Evolutionary conservation across 2,888 invertebrate genomes (phyloP).

Genomic region (Orthosia gracilis): DNA sequence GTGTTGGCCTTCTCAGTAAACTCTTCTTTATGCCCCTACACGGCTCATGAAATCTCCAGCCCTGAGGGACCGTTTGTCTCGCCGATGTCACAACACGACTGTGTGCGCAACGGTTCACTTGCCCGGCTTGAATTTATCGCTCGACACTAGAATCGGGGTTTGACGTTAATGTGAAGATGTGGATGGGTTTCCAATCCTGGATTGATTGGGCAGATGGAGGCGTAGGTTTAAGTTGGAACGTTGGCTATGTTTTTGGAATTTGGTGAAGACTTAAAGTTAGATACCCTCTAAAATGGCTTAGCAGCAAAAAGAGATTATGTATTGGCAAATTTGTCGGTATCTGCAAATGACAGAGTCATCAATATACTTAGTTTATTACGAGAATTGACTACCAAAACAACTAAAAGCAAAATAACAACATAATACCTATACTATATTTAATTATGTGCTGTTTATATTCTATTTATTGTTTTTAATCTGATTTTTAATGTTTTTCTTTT

Average conservation of each 20-base stretch:
- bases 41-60: constrained; percentile 72
- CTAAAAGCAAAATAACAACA: background rate
- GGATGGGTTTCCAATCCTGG: constrained; percentile 11
- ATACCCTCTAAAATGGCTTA: too few relatives aligned
- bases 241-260: background rate
- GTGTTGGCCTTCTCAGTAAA: constrained; percentile 30
- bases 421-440: too few relatives aligned
- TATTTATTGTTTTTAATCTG: too few relatives aligned
- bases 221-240: too few relatives aligned
- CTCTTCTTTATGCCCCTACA: constrained; percentile 21
- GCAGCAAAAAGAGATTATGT: too few relatives aligned
- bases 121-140: constrained; percentile 66
- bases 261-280: too few relatives aligned
- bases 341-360: too few relatives aligned
- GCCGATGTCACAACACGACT: constrained; percentile 76
- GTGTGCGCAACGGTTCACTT: constrained; percentile 60
- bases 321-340: too few relatives aligned
- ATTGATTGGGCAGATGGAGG: background rate
- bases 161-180: constrained; percentile 33
- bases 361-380: too few relatives aligned
- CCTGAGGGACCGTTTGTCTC: constrained; percentile 62
- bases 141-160: constrained; percentile 23
- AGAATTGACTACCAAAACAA: background rate
- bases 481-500: too few relatives aligned
- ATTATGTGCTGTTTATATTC: too few relatives aligned